Evolutionary conservation across 64 coral and sea anemone species (phyloP), one percentile per base, ranked within the genome.

Genomic region (Stylophora pistillata): DNA sequence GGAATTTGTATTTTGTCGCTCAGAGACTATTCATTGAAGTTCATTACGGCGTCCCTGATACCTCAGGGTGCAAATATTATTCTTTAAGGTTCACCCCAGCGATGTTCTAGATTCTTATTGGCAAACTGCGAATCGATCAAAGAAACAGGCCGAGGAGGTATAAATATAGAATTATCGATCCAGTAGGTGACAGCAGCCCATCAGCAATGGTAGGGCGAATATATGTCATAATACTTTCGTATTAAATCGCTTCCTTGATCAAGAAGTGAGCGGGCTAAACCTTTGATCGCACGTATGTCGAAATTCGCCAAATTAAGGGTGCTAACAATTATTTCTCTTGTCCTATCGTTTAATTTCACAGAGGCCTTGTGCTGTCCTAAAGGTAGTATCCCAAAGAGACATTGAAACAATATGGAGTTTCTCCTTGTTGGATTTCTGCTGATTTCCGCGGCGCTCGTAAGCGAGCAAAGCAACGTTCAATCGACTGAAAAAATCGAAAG

Each of bases 121-220:
- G 28, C 80, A 83, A 34, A 34, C 13, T 34, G 53, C 80, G 20
- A 12, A 23, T 10, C 30, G 21, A 83, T 53, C 62, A 83, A 66
- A 53, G 58, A 13, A 83, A 83, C 80, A 83, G 80, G 53, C 18
- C 21, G 21, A 34, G 32, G 10, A 83, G 80, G 80, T 83, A 69
- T 52, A 83, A 68, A 83, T 77, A 56, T 77, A 83, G 27, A 31
- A 83, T 83, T 83, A 83, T 83, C 53, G 59, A 53, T 23, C 6
- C 26, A 62, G 32, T 34, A 23, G 53, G 53, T 83, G 62, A 25
- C 33, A 69, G 41, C 60, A 34, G 60, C 80, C 62, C 80, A 68
- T 69, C 31, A 64, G 80, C n/a, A 68, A 3, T 47, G 37, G 60
- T 7, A 16, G 58, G 58, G 80, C 80, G 62, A 33, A 83, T 83